Percentiles rank a stretch among this genome's conserved stretches.
Evolutionary conservation across 1,140 invertebrate species (phyloP).

Genomic region (Psix sp.): DNA sequence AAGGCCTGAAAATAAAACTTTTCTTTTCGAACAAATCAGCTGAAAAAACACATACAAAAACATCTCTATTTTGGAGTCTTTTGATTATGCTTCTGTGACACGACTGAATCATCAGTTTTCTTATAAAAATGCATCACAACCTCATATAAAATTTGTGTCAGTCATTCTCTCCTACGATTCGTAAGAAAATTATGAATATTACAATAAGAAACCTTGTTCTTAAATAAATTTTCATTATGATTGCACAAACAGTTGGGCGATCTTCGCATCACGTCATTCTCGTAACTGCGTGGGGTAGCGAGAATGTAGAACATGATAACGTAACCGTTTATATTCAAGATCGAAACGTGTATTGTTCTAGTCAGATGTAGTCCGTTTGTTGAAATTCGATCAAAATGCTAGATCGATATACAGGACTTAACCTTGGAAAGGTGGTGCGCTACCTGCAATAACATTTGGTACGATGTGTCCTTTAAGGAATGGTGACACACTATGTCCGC

Average conservation of each 20-base stretch:
- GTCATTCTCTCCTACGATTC: slow-evolving; percentile 20
- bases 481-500: slow-evolving; percentile 19
- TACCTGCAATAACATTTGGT: slow-evolving; percentile 51
- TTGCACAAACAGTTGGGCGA: slow-evolving; percentile 16
- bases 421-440: slow-evolving; percentile 19
- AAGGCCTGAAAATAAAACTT: slow-evolving; percentile 30
- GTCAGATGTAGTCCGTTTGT: not conserved
- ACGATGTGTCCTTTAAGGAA: slow-evolving; percentile 44
- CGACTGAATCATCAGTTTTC: slow-evolving; percentile 15
- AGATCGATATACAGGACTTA: slow-evolving; percentile 9
- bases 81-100: slow-evolving; percentile 46
- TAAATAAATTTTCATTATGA: slow-evolving; percentile 42
- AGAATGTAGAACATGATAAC: slow-evolving; percentile 36
- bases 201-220: slow-evolving; percentile 42
- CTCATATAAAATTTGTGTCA: slow-evolving; percentile 5
- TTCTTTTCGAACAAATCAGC: not conserved
- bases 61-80: slow-evolving; percentile 15
- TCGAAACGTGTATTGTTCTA: not conserved
- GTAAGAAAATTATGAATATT: slow-evolving; percentile 32
- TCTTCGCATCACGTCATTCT: slow-evolving; percentile 37
- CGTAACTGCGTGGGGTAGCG: slow-evolving; percentile 24
- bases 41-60: slow-evolving; percentile 8
- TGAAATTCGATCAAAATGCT: slow-evolving; percentile 7
- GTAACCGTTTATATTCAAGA: not conserved
- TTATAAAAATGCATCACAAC: not conserved